These are phyloP conservation scores for Polypterus senegalus DNA, from an alignment of 2,113 vertebrate species.

Conservation along the genomic window DNA sequence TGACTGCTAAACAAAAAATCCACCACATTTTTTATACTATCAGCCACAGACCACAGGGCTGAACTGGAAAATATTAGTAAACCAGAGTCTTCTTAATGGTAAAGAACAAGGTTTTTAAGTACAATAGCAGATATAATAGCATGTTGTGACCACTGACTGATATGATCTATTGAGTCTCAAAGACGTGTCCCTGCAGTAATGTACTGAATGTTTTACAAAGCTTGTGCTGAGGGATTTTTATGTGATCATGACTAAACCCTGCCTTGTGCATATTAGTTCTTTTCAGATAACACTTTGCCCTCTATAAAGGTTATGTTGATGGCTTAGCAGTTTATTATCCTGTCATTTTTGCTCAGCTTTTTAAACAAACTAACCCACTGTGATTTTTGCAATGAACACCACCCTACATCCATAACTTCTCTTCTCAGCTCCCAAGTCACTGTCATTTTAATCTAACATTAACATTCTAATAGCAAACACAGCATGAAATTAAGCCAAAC, in stretches of 20 bases:
- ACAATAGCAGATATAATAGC: neutral
- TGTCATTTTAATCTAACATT: too few relatives aligned
- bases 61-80: neutral
- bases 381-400: too few relatives aligned
- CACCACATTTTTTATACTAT: too few relatives aligned
- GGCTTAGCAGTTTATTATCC: too few relatives aligned
- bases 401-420: too few relatives aligned
- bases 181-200: constrained; percentile 7
- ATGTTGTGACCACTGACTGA: neutral
- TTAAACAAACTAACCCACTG: too few relatives aligned
- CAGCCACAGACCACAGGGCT: too few relatives aligned
- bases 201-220: neutral
- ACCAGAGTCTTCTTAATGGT: neutral
- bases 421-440: too few relatives aligned
- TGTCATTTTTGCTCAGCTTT: too few relatives aligned
- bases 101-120: neutral
- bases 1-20: too few relatives aligned
- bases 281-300: neutral
- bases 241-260: constrained; percentile 1
- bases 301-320: neutral
- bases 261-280: constrained; percentile 9
- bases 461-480: too few relatives aligned
- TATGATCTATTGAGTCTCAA: constrained; percentile 8
- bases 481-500: too few relatives aligned
- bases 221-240: neutral